A percentile compares a stretch with the other conserved stretches of the same genome.
These are phyloP conservation scores for Drosophila melanosoma DNA, from an alignment of 2,888 invertebrate species.

Conservation along the genomic window DNA sequence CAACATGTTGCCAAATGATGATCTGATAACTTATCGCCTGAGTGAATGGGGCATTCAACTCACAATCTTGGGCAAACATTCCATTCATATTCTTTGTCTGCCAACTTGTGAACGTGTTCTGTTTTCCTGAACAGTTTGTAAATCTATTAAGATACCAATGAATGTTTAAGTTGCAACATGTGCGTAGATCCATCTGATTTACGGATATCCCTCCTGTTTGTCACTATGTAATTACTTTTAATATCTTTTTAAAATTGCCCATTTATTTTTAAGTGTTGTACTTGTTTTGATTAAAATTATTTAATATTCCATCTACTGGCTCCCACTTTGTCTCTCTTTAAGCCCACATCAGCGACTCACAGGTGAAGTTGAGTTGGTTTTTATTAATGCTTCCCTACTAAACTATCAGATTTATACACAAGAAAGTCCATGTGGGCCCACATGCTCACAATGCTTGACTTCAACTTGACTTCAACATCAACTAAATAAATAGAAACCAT, in stretches of 20 bases:
- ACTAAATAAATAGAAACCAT: constrained; percentile 16
- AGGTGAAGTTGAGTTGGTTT: not conserved
- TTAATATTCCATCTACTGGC: not conserved
- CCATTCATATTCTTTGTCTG: constrained; percentile 25
- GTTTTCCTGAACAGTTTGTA: constrained; percentile 1
- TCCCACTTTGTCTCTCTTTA: not conserved
- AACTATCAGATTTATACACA: not conserved
- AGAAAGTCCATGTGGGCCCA: not conserved
- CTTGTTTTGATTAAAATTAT: not conserved
- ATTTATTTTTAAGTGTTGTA: not conserved
- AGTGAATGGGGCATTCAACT: constrained; percentile 29
- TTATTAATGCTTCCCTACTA: not conserved
- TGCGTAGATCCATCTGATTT: not conserved
- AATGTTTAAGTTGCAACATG: not conserved
- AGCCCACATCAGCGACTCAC: not conserved
- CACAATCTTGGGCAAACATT: constrained; percentile 11
- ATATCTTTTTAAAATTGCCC: not conserved
- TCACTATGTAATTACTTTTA: not conserved
- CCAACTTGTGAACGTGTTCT: constrained; percentile 2
- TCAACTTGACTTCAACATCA: not conserved
- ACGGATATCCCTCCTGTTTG: not conserved
- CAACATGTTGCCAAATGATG: constrained; percentile 44
- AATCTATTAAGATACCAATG: not conserved
- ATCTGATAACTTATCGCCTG: constrained; percentile 18
- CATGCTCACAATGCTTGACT: not conserved